Conservation (phyloP, 2,113 vertebrate species). For the Gymnocephalus cernua region DNA sequence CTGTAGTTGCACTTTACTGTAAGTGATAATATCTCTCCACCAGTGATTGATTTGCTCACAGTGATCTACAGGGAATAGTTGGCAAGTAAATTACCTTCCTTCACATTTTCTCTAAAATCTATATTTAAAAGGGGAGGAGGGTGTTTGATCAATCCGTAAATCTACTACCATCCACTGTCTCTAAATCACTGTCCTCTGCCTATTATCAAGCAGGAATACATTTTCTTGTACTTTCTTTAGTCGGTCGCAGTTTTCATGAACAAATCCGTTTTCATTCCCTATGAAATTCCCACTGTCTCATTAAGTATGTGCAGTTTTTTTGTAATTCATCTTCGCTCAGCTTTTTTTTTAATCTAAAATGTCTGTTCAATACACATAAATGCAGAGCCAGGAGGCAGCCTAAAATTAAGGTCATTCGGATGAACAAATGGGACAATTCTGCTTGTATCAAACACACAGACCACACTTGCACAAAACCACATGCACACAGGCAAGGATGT, state of each 20-base stretch:
- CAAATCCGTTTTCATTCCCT: not conserved
- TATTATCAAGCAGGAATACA: not conserved
- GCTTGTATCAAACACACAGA: conserved; percentile 23
- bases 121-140: conserved; percentile 68
- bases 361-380: conserved; percentile 23
- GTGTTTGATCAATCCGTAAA: conserved; percentile 65
- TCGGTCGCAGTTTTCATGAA: not conserved
- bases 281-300: not conserved
- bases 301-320: not conserved
- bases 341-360: conserved; percentile 7
- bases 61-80: conserved; percentile 46
- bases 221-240: conserved; percentile 7
- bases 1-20: conserved; percentile 43
- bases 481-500: not conserved
- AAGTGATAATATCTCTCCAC: conserved; percentile 64
- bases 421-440: conserved; percentile 34
- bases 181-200: conserved; percentile 53
- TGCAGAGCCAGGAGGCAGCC: conserved; percentile 32
- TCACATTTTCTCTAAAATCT: conserved; percentile 72
- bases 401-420: conserved; percentile 36
- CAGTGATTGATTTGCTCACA: conserved; percentile 54
- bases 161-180: conserved; percentile 53
- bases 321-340: conserved; percentile 7
- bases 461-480: not conserved
- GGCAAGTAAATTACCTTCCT: conserved; percentile 70